A percentile compares a stretch with the other conserved stretches of the same genome.
Conservation (phyloP, 2,113 vertebrate species). For the Solea senegalensis region DNA sequence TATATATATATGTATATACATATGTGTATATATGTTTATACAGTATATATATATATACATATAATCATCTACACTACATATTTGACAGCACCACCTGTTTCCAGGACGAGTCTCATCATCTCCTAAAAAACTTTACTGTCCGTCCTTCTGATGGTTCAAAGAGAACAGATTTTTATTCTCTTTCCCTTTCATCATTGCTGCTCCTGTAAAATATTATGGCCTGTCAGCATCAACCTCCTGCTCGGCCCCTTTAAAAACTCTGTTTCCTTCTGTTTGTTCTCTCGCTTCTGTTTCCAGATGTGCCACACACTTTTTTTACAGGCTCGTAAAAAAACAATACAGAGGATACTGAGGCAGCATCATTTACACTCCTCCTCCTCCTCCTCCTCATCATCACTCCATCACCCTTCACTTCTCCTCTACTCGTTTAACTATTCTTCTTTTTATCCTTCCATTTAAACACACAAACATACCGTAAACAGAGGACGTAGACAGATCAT, state of each 20-base stretch:
- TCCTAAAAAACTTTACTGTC: slow-evolving; percentile 12
- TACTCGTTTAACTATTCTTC: background rate
- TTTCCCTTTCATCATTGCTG: slow-evolving; percentile 39
- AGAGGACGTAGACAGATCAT: no score
- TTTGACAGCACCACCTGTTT: slow-evolving; percentile 54
- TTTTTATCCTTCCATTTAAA: background rate
- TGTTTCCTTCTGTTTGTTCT: no score
- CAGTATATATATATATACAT: background rate
- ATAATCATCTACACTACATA: background rate
- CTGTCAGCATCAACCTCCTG: slow-evolving; percentile 75
- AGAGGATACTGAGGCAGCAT: slow-evolving; percentile 64
- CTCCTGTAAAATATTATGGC: slow-evolving; percentile 63
- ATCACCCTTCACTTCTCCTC: slow-evolving; percentile 41
- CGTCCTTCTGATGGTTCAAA: slow-evolving; percentile 1
- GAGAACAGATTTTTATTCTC: background rate
- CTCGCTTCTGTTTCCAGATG: slow-evolving; percentile 71
- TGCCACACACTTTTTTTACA: slow-evolving; percentile 49
- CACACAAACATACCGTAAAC: no score
- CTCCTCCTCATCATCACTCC: background rate
- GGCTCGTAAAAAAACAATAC: slow-evolving; percentile 59
- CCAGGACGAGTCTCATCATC: background rate
- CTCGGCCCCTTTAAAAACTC: slow-evolving; percentile 46
- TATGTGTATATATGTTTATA: background rate
- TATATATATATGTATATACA: background rate
- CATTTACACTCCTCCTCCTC: slow-evolving; percentile 36